A percentile compares a stretch with the other conserved stretches of the same genome.
phyloP scores from a whole-genome alignment of 1,140 invertebrate species.

The Arion vulgaris region DNA sequence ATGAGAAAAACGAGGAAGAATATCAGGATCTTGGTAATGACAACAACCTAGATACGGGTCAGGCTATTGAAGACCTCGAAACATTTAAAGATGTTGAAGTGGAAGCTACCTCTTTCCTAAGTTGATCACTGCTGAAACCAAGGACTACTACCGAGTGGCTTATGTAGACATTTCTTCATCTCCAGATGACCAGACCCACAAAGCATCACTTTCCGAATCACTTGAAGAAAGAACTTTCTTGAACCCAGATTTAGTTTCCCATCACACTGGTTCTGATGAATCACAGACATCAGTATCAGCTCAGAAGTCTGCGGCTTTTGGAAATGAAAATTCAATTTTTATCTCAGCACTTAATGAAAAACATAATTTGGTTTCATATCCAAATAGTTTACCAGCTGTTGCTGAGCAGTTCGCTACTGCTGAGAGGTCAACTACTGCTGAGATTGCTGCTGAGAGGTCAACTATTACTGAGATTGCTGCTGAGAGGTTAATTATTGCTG shows the following conservation, averaged over 20 bases:
- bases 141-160: background rate
- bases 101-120: background rate
- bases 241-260: background rate
- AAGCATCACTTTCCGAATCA: background rate
- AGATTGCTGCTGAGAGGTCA: too few relatives aligned
- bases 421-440: too few relatives aligned
- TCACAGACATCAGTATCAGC: background rate
- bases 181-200: background rate
- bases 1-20: background rate
- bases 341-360: background rate
- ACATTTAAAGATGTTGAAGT: background rate
- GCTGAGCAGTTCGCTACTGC: too few relatives aligned
- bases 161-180: slow-evolving; percentile 9
- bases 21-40: background rate
- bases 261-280: background rate
- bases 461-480: too few relatives aligned
- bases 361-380: background rate
- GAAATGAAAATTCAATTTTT: background rate
- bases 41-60: background rate
- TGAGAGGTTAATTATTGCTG: too few relatives aligned
- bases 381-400: too few relatives aligned
- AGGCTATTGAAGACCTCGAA: background rate
- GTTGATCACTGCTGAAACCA: background rate
- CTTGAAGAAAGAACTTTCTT: background rate
- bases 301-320: background rate